Evolutionary conservation across 2,797 vertebrate genomes (phyloP).

Genomic region (Hylomyscus alleni): DNA sequence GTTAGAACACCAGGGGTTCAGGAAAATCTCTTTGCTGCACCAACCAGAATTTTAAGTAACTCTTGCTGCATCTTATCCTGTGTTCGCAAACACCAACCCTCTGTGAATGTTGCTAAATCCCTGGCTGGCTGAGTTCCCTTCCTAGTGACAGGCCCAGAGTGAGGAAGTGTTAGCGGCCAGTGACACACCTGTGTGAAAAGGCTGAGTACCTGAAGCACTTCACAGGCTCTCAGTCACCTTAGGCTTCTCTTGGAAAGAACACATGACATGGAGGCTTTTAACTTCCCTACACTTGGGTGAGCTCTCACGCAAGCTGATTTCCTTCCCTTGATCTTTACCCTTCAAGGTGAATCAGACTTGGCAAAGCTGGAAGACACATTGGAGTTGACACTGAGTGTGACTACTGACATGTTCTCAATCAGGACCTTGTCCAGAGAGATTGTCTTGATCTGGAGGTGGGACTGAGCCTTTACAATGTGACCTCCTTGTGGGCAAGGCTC

Average conservation of each 20-base stretch:
- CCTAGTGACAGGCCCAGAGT: accelerated
- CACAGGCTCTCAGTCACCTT: background rate
- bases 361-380: background rate
- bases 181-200: background rate
- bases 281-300: background rate
- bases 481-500: background rate
- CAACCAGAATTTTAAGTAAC: conserved; percentile 62
- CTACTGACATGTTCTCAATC: background rate
- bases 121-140: background rate
- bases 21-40: conserved; percentile 64
- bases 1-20: background rate
- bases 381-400: background rate
- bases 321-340: background rate
- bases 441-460: background rate
- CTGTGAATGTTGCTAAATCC: background rate
- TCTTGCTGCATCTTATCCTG: conserved; percentile 59
- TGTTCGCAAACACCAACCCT: background rate
- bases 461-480: background rate
- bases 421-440: background rate
- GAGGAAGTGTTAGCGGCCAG: background rate
- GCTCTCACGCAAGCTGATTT: background rate
- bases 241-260: background rate
- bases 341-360: background rate
- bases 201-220: background rate
- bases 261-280: background rate